Conservation (phyloP, 1,140 invertebrate genomes). For the Penaeus indicus region DNA sequence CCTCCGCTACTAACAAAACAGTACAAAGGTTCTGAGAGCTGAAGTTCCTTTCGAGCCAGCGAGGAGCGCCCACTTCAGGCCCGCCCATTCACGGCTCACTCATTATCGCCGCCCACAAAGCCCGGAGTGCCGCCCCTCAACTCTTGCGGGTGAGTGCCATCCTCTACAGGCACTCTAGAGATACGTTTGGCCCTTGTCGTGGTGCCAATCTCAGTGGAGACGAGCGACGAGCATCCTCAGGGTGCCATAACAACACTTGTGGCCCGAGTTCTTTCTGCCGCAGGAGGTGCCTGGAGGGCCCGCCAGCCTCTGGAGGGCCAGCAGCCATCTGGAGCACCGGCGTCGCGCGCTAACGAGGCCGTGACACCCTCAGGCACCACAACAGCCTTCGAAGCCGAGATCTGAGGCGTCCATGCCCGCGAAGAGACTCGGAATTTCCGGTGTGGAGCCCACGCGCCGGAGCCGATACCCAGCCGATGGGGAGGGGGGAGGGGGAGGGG, state of each 20-base stretch:
- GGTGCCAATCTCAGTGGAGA: conserved; percentile 9
- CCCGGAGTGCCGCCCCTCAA: background rate
- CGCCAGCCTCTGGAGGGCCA: conserved; percentile 18
- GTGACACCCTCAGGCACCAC: no score
- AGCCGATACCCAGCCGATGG: no score
- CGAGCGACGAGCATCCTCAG: conserved; percentile 40
- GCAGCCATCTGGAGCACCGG: background rate
- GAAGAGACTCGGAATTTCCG: no score
- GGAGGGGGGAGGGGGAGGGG: no score
- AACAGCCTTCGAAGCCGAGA: no score
- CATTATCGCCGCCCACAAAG: conserved; percentile 46
- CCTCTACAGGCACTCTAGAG: conserved; percentile 29
- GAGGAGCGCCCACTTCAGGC: no score
- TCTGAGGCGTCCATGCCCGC: no score
- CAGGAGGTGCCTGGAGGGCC: conserved; percentile 15
- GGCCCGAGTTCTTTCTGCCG: conserved; percentile 9
- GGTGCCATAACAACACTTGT: conserved; percentile 44
- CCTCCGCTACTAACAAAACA: no score
- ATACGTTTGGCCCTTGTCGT: background rate
- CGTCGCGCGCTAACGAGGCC: background rate
- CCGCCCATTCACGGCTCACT: conserved; percentile 17
- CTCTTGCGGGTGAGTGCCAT: background rate
- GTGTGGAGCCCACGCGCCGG: no score
- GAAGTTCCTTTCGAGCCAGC: no score
- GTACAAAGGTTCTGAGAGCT: no score